Evolutionary conservation across 2,113 vertebrate genomes (phyloP).

Genomic region (Nothoprocta perdicaria): DNA sequence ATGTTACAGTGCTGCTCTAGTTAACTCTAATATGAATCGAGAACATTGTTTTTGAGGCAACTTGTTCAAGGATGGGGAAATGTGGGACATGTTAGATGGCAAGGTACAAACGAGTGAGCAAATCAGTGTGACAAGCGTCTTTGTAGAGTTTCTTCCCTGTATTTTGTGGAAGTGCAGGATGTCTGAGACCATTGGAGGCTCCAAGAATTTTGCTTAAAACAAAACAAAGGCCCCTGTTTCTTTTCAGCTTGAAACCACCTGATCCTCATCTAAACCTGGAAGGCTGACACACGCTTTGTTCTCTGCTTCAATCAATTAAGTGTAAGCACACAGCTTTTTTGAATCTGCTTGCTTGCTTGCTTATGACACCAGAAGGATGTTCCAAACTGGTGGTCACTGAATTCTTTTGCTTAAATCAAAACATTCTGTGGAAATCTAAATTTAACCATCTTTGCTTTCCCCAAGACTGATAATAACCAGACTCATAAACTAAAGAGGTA

Average conservation of each 20-base stretch:
- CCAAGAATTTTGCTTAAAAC: slow-evolving; percentile 25
- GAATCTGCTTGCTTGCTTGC: slow-evolving; percentile 30
- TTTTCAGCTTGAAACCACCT: slow-evolving; percentile 52
- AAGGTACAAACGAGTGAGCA: not conserved
- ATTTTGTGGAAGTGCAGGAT: not conserved
- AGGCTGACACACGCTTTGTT: slow-evolving; percentile 52
- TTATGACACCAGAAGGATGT: slow-evolving; percentile 50
- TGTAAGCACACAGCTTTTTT: slow-evolving; percentile 29
- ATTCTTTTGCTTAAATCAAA: slow-evolving; percentile 66
- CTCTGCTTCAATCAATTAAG: slow-evolving; percentile 44
- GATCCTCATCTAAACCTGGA: slow-evolving; percentile 57
- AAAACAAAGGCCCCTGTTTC: slow-evolving; percentile 3
- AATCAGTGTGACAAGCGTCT: not conserved
- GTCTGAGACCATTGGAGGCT: not conserved
- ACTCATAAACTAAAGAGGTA: slow-evolving; percentile 21
- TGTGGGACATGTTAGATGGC: not conserved
- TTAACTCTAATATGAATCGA: not conserved
- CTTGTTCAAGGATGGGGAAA: not conserved
- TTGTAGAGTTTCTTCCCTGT: not conserved
- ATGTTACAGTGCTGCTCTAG: not conserved
- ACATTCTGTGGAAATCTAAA: slow-evolving; percentile 57
- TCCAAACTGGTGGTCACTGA: slow-evolving; percentile 56
- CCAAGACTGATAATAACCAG: slow-evolving; percentile 53
- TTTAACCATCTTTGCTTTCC: slow-evolving; percentile 44
- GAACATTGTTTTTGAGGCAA: not conserved